phyloP scores from a whole-genome alignment of 2,113 vertebrate genomes.

The Platysteira castanea region DNA sequence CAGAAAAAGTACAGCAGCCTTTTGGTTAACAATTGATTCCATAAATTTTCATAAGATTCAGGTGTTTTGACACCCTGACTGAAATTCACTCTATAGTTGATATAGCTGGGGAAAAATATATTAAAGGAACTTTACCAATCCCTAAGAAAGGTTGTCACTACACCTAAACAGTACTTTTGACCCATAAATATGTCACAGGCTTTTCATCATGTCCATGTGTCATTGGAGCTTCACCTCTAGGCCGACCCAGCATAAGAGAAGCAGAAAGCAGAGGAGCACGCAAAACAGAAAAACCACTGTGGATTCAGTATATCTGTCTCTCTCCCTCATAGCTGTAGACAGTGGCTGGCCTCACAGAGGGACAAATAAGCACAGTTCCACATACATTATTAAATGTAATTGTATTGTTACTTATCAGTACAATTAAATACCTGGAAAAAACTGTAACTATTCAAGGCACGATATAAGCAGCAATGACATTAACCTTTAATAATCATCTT shows the following conservation, averaged over 20 bases:
- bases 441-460: constrained; percentile 53
- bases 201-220: not conserved
- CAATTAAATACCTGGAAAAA: constrained; percentile 64
- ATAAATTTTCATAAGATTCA: not conserved
- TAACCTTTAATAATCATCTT: constrained; percentile 72
- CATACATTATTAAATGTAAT: constrained; percentile 65
- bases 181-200: not conserved
- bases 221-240: not conserved
- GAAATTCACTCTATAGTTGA: not conserved
- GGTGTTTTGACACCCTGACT: not conserved
- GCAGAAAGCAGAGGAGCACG: not conserved
- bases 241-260: not conserved
- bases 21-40: not conserved
- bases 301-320: not conserved
- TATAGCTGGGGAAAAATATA: not conserved
- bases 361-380: constrained; percentile 40
- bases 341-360: not conserved
- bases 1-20: not conserved
- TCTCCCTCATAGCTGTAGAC: not conserved
- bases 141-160: not conserved
- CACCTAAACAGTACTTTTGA: not conserved
- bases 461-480: constrained; percentile 2
- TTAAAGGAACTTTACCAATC: not conserved
- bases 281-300: not conserved
- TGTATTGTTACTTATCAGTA: constrained; percentile 56